Conservation (phyloP, 2,888 invertebrate genomes). For the Dynastes tityus region DNA sequence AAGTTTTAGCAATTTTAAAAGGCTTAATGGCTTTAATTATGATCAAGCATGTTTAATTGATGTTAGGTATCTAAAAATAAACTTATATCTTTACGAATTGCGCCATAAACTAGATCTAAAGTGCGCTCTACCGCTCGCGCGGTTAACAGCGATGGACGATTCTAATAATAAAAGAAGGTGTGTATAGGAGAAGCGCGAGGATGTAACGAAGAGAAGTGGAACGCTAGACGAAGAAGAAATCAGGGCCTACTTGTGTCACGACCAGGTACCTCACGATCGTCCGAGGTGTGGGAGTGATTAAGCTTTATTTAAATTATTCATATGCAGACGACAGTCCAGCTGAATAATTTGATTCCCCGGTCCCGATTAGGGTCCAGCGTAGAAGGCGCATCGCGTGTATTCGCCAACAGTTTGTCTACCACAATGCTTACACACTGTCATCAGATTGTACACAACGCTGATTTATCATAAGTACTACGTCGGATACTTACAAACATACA, state of each 20-base stretch:
- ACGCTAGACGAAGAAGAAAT: slow-evolving; percentile 23
- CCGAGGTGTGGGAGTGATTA: slow-evolving; percentile 64
- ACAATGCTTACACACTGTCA: slow-evolving; percentile 55
- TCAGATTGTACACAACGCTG: slow-evolving; percentile 54
- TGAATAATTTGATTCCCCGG: slow-evolving; percentile 60
- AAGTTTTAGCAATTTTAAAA: slow-evolving; percentile 41
- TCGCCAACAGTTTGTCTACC: slow-evolving; percentile 54
- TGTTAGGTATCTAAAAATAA: slow-evolving; percentile 30
- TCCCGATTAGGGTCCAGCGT: slow-evolving; percentile 52
- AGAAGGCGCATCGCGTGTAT: slow-evolving; percentile 53
- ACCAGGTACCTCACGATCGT: slow-evolving; percentile 59
- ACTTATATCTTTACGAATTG: slow-evolving; percentile 25
- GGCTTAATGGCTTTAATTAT: slow-evolving; percentile 42
- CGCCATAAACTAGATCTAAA: slow-evolving; percentile 30
- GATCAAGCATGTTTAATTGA: slow-evolving; percentile 46
- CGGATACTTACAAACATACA: slow-evolving; percentile 11
- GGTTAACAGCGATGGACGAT: background rate
- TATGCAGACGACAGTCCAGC: slow-evolving; percentile 60
- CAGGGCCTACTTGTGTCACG: slow-evolving; percentile 57
- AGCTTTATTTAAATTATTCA: slow-evolving; percentile 64
- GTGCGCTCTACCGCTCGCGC: background rate
- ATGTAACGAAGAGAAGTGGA: slow-evolving; percentile 24
- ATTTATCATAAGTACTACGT: slow-evolving; percentile 49
- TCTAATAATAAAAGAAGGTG: slow-evolving; percentile 21
- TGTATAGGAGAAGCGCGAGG: slow-evolving; percentile 9